Base-by-base conservation (phyloP, 2,797 vertebrate species). In the Lithobates pipiens region DNA sequence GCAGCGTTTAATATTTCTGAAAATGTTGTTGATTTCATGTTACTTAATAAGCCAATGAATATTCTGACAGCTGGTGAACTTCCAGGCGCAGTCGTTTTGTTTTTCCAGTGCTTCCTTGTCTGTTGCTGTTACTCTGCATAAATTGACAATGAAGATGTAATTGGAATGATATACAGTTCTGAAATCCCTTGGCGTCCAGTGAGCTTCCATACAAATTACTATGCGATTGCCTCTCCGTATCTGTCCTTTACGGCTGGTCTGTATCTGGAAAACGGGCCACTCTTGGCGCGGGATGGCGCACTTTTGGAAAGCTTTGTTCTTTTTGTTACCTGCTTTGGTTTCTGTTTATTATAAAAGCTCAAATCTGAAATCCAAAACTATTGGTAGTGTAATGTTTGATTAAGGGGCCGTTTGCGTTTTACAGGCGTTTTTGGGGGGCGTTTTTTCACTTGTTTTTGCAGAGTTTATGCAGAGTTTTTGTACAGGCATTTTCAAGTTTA, bases 11-110 rank as follows among this genome's bases (percentile, higher is more conserved):
- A 36, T 42, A 36, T 50, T 68, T 5, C 69, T 42, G 5, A 71
- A 73, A 50, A 74, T 46, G 76, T 39, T 65, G 76, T 34, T 39
- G 81, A 83, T 76, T 76, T 42, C 10, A 23, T 42, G 29, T 84
- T 85, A 73, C 54, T 73, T 85, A 85, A 85, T 67, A 85, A 73
- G 76, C 39, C 65, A 7, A 70, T 78, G 36, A 73, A 61, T 50
- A 46, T 50, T 69, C 36, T 18, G 50, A 50, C 83, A 79, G 83
- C 83, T 85, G 83, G 76, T 39, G 32, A 57, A 32, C 70, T 46
- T 69, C 65, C 73, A 39, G 27, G 21, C 21, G 34, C 83, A 32
- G 65, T 46, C 21, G 50, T 29, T 79, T 3, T 34, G 50, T 77
- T 54, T 79, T 67, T 79, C 83, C 50, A 32, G 34, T 34, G 34